Evolutionary conservation across 2,113 vertebrate genomes (phyloP), one percentile per base, ranked within the genome.

Genomic region (Callorhinus ursinus): DNA sequence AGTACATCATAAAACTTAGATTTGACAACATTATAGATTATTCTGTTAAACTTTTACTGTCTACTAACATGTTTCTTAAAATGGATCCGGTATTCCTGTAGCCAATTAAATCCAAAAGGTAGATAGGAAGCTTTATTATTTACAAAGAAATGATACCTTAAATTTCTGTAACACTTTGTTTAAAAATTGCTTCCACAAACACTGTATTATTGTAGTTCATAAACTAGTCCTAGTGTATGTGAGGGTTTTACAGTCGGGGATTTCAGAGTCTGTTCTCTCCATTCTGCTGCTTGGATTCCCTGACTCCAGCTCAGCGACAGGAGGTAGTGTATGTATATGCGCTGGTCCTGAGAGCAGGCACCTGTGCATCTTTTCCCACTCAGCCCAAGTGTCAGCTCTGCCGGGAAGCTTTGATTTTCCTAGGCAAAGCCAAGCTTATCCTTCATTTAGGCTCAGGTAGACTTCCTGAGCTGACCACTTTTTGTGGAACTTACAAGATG

Each of bases 31-130:
- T 59, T 57, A 8, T 69, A 83, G 16, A 71, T 92, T 61, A 86
- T 51, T 69, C 55, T 59, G 22, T 83, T 91, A 80, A 90, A 95
- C 33, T 92, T 89, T 90, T 88, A 55, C 74, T 69, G 1, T 77
- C 82, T 88, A 42, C 39, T 89, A 49, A 57, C 9, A 21, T 79
- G 69, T 93, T 80, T 94, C 42, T 81, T 94, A 96, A 94, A 93
- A 95, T 49, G 61, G 31, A 28, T 90, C 80, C 61, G 77, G 7
- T 84, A 80, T 92, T 89, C 42, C 33, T 90, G 9, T 59, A 61
- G 69, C 69, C 81, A 90, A 0, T 83, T 95, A 85, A 26, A 86
- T 90, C 89, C 21, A 82, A 82, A 90, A 59, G 18, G 5, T 88
- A 57, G 22, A 31, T 83, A 89, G 82, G 81, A 96, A 92, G 22